Percentiles rank a stretch among this genome's conserved stretches.
phyloP scores from a whole-genome alignment of 2,888 invertebrate species.

The Didymodactylos carnosus region DNA sequence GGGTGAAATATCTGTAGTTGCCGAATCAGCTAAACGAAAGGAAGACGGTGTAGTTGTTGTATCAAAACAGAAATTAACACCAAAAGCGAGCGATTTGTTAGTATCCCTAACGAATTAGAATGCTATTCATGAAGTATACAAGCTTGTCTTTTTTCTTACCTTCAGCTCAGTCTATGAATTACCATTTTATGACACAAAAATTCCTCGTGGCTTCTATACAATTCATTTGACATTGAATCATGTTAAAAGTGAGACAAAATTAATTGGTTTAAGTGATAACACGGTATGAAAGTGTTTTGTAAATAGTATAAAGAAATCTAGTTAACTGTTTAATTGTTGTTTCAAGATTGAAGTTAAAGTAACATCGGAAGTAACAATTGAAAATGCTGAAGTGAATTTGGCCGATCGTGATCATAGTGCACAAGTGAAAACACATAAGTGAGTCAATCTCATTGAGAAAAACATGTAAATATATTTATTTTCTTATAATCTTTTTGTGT shows the following conservation, averaged over 20 bases:
- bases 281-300: conserved; percentile 33
- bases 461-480: too few relatives aligned
- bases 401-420: conserved; percentile 73
- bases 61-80: conserved; percentile 1
- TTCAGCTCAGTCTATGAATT: conserved; percentile 44
- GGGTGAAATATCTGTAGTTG: conserved; percentile 2
- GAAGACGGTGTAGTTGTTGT: neutral
- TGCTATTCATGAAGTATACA: neutral
- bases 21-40: conserved; percentile 8
- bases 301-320: too few relatives aligned
- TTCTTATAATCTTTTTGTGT: neutral
- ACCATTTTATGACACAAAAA: conserved; percentile 54
- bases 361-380: conserved; percentile 38
- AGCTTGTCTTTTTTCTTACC: neutral
- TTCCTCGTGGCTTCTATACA: conserved; percentile 64
- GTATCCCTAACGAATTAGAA: too few relatives aligned
- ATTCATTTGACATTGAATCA: conserved; percentile 52
- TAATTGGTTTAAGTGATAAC: conserved; percentile 40
- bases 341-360: conserved; percentile 29
- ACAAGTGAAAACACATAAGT: conserved; percentile 51
- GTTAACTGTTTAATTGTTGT: too few relatives aligned
- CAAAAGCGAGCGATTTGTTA: conserved; percentile 5
- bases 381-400: conserved; percentile 61
- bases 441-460: conserved; percentile 23
- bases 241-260: conserved; percentile 43